phyloP scores from a whole-genome alignment of 2,797 vertebrate genomes.

The Neosalanx taihuensis region DNA sequence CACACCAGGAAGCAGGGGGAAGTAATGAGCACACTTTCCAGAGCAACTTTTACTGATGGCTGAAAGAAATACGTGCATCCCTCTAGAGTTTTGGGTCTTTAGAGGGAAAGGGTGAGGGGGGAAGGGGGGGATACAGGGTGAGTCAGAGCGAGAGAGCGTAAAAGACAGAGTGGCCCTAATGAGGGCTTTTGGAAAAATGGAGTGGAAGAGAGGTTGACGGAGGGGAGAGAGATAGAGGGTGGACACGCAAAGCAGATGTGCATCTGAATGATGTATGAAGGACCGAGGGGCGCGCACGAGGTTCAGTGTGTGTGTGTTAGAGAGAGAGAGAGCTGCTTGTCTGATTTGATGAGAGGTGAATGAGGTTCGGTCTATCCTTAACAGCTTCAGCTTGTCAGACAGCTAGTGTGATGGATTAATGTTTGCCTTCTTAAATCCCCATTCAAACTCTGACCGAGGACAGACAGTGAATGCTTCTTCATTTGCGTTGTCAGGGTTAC shows the following conservation, averaged over 20 bases:
- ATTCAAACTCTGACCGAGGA: constrained; percentile 46
- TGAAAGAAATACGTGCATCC: too few species aligned
- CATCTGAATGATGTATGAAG: constrained; percentile 6
- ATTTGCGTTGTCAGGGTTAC: constrained; percentile 67
- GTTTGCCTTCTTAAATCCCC: constrained; percentile 54
- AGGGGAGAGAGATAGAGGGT: background rate
- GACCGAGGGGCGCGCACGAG: background rate
- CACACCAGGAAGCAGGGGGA: constrained; percentile 9
- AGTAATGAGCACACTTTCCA: constrained; percentile 26
- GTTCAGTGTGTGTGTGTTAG: background rate
- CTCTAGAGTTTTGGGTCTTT: too few species aligned
- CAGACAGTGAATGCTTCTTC: constrained; percentile 65
- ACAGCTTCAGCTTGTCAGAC: constrained; percentile 47
- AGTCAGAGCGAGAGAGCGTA: constrained; percentile 7
- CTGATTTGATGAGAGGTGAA: constrained; percentile 46
- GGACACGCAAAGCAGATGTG: background rate
- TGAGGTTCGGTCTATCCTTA: constrained; percentile 36
- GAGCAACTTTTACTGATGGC: too few species aligned
- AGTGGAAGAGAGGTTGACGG: constrained; percentile 9
- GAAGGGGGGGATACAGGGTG: background rate
- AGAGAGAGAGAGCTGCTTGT: constrained; percentile 16
- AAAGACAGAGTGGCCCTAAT: constrained; percentile 46
- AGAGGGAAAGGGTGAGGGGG: background rate
- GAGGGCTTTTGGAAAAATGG: constrained; percentile 53
- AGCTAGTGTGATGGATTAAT: constrained; percentile 64